Evolutionary conservation across 2,888 invertebrate species (phyloP).

Genomic region (Parnassius glacialis): DNA sequence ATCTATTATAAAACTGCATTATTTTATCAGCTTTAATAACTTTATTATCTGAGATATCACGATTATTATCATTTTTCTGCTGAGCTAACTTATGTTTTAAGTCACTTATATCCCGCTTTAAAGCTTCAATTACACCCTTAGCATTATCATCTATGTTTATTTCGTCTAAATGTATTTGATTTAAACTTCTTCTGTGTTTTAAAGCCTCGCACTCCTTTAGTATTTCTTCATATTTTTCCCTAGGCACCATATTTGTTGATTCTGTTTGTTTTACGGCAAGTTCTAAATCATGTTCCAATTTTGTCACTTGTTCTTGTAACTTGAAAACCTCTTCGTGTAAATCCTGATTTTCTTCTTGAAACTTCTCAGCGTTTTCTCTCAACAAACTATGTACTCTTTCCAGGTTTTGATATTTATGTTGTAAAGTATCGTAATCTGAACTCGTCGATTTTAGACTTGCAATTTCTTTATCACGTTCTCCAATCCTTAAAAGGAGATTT

Average conservation of each 20-base stretch:
- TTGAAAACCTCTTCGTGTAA: conserved; percentile 75
- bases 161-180: conserved; percentile 62
- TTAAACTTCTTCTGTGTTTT: conserved; percentile 54
- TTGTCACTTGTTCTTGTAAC: conserved; percentile 71
- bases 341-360: conserved; percentile 78
- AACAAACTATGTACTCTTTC: conserved; percentile 68
- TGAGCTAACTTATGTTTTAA: conserved; percentile 60
- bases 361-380: conserved; percentile 73
- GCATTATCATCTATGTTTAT: conserved; percentile 75
- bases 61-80: conserved; percentile 43
- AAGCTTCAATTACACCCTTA: conserved; percentile 72
- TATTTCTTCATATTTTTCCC: conserved; percentile 60
- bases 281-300: conserved; percentile 71
- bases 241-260: conserved; percentile 54
- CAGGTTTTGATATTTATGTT: conserved; percentile 72
- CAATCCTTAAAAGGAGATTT: conserved; percentile 62
- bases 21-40: conserved; percentile 60
- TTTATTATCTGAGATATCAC: conserved; percentile 48
- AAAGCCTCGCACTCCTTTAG: conserved; percentile 58
- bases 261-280: conserved; percentile 51
- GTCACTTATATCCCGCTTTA: conserved; percentile 71
- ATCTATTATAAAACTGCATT: conserved; percentile 69
- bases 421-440: conserved; percentile 63
- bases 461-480: conserved; percentile 68
- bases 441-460: conserved; percentile 45